Base-by-base conservation (phyloP, 2,113 vertebrate species). In the Carassius gibelio region DNA sequence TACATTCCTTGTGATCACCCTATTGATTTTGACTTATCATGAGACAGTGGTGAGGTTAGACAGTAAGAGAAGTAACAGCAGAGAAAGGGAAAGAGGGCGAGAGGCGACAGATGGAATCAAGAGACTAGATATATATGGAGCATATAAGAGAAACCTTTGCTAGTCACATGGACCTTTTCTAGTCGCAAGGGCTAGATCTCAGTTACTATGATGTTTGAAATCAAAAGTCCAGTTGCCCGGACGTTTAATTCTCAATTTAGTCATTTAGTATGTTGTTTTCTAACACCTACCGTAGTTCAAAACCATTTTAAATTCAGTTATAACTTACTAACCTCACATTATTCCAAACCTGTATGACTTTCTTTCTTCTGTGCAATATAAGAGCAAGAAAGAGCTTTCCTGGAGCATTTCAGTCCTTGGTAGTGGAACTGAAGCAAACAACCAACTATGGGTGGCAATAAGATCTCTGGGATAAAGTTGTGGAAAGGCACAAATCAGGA, bases 1-100 rank as follows among this genome's bases (percentile, higher is more conserved):
- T 42, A 17, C 78, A 17, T 82, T 79, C 76, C 81, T 64, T 84
- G 87, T 83, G 82, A 88, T 72, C 42, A 55, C 71, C 77, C 57
- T 85, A 88, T 88, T 88, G 87, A 88, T 88, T 88, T 88, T 76
- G 81, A 86, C 36, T 55, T 88, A 84, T 88, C 85, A 81, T 81
- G 77, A 88, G 55, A 82, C 77, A 26, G 23, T 77, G 36, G 42
- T 83, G 30, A 80, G 76, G 82, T 86, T 88, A 75, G 82, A 88
- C 50, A 50, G 36, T 5, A 8, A 74, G 14, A 45, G n/a, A 62
- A 38, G 23, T 26, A 59, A 61, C 19, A 50, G 17, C 23, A 2
- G 61, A 52, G 61, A 38, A 61, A 55, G 17, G 26, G 21, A 77
- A 11, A 17, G 38, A 62, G n/a, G 68, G 62, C 30, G 62, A 69